A percentile compares a stretch with the other conserved stretches of the same genome.
phyloP scores from a whole-genome alignment of 2,797 vertebrate genomes.

The Macrochelys suwanniensis region DNA sequence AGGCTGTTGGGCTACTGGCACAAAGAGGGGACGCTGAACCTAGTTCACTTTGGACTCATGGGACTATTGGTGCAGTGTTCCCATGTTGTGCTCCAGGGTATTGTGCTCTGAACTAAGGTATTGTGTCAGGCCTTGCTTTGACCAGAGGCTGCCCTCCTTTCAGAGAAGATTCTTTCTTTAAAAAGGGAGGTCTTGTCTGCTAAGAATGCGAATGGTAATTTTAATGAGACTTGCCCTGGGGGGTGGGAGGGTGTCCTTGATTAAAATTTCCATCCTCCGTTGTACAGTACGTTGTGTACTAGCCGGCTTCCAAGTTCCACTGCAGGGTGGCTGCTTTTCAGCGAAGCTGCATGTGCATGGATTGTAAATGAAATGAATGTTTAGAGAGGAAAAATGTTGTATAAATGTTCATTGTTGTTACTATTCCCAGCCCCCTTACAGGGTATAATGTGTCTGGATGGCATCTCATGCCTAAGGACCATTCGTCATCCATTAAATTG shows the following conservation, averaged over 20 bases:
- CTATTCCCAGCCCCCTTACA: background rate
- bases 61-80: background rate
- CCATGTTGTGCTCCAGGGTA: background rate
- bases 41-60: background rate
- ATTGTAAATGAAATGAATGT: background rate
- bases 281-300: too few relatives aligned
- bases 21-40: background rate
- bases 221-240: too few relatives aligned
- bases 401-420: background rate
- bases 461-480: slow-evolving; percentile 52
- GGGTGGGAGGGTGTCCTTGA: too few relatives aligned
- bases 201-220: background rate
- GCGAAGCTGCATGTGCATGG: too few relatives aligned
- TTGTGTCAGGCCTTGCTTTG: background rate
- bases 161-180: background rate
- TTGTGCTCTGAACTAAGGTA: background rate
- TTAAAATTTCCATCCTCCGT: too few relatives aligned
- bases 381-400: background rate
- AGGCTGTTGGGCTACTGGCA: background rate
- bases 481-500: slow-evolving; percentile 43
- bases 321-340: too few relatives aligned
- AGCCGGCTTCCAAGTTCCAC: too few relatives aligned
- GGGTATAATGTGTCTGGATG: slow-evolving; percentile 19
- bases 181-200: background rate
- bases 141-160: background rate